Base-by-base conservation (phyloP, 2,888 invertebrate genomes). In the Perizoma flavofasciatum region DNA sequence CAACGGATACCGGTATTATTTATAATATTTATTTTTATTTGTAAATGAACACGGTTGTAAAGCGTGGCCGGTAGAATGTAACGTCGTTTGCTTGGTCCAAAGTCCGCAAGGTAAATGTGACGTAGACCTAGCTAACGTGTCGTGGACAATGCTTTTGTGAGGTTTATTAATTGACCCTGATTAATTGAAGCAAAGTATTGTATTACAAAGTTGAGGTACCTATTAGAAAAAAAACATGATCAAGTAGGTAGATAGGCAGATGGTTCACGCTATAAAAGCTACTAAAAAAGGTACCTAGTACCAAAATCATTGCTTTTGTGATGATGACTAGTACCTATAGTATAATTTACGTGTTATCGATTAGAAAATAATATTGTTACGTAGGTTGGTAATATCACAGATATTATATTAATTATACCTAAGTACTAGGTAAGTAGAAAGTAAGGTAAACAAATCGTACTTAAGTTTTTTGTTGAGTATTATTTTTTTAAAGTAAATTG, bases 31-130 rank as follows among this genome's bases (percentile, higher is more conserved):
- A 2, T 22, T 22, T 22, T 51, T 41, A 48, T 39, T 10, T 41
- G 10, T 10, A 33, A 53, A 49, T 33, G 39, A 11, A 57, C 85
- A 83, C 83, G 86, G 72, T 77, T 81, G 77, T 74, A 74, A 74
- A 74, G 71, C 82, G 81, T 83, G 85, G 80, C 81, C 73, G 56
- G 62, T 44, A 62, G 66, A 68, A 66, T 68, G 68, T 71, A 71
- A 77, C 76, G 78, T 71, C 76, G 82, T 81, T 78, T 81, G 83
- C 83, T 10, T 77, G 86, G 92, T 92, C 80, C 91, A 91, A 92
- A 92, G 92, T 92, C 90, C 91, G 76, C 85, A 88, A 88, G 90
- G 88, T 80, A 79, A 78, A 65, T 72, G 73, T 77, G 79, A 79
- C 76, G 79, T 82, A 56, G 22, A 22, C 1, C 22, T 37, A 68